Conservation (phyloP, 2,797 vertebrate genomes). For the Loriculus beryllinus region DNA sequence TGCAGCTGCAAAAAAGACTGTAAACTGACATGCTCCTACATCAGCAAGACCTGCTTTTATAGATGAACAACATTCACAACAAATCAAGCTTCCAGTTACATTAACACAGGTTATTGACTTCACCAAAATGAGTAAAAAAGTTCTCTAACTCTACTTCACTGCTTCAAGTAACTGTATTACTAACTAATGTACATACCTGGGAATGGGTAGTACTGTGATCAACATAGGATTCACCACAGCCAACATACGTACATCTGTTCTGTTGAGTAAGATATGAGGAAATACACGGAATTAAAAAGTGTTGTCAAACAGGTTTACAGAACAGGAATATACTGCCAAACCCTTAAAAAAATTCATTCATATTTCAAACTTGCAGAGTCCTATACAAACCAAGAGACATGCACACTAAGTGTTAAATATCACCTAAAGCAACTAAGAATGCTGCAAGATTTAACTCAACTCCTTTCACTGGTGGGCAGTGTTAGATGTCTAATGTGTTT, state of each 20-base stretch:
- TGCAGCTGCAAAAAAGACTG: background rate
- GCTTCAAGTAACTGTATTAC: background rate
- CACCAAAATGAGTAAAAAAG: background rate
- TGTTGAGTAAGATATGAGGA: constrained; percentile 63
- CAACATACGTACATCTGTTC: constrained; percentile 93
- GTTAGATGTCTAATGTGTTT: background rate
- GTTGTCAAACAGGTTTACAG: background rate
- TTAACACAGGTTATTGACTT: background rate
- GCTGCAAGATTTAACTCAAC: constrained; percentile 16
- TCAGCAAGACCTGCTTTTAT: background rate
- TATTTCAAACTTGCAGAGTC: background rate
- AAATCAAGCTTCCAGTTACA: background rate
- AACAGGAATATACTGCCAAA: background rate
- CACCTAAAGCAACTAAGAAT: background rate
- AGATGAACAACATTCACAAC: background rate
- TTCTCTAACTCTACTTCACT: background rate
- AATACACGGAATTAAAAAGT: background rate
- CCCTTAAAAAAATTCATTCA: background rate
- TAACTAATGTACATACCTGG: constrained; percentile 79
- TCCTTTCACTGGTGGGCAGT: background rate
- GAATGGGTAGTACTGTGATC: constrained; percentile 98
- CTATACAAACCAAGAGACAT: background rate
- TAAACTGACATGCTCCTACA: background rate
- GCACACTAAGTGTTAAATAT: background rate
- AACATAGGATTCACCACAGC: constrained; percentile 94